Base-by-base conservation (phyloP, 2,888 invertebrate species). In the Mimachlamys varia region DNA sequence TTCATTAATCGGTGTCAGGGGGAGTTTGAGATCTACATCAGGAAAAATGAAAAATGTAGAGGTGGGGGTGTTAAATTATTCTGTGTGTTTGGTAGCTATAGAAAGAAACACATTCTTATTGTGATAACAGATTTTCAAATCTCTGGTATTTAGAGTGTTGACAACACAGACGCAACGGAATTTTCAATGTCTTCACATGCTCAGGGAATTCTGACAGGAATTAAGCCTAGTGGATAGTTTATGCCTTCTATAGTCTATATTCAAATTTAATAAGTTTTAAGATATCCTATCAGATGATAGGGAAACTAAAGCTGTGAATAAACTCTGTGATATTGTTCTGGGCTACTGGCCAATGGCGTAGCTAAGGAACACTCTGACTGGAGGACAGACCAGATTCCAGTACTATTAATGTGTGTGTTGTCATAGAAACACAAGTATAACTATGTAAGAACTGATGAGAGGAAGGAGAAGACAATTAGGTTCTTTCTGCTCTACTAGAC, bases 401-500 rank as follows among this genome's bases (percentile, higher is more conserved):
- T 27, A 76, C 76, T 13, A 76, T 10, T n/a, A 76, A 27, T 33
- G 22, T 27, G 2, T 22, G 2, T 76, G 76, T 76, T 33, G 76
- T 76, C 76, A 76, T 76, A 76, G 76, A 76, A 76, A 76, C 76
- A 76, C 33, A 33, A 76, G 27, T 12, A 76, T 76, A 12, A 76
- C 76, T 27, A 33, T 12, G 33, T 27, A 33, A 19, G 0, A 22
- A 76, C 2, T 33, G 12, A 76, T 76, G 5, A 76, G 33, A 76
- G 33, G 33, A n/a, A n/a, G n/a, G 33, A 33, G 12, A 33, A 33
- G 76, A 76, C 76, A 76, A 76, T 76, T 15, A 58, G 58, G 76
- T 76, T 76, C 76, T 76, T 22, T 76, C 76, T 76, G 33, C 33
- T 76, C 76, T 76, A 76, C 27, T 76, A 33, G 76, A 76, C 76